Evolutionary conservation across 2,888 invertebrate genomes (phyloP), one percentile per base, ranked within the genome.

Genomic region (Thymelicus acteon): DNA sequence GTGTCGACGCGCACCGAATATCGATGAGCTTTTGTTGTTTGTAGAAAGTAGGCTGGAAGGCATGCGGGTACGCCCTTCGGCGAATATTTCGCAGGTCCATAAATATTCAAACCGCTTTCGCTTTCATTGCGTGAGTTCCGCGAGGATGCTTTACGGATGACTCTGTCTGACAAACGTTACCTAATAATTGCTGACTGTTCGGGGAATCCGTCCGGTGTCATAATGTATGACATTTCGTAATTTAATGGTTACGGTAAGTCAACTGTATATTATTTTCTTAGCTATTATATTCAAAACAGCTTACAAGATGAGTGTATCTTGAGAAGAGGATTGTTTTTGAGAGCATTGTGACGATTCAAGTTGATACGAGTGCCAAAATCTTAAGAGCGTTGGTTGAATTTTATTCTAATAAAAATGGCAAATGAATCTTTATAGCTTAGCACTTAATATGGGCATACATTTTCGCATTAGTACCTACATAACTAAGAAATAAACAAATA

Each of bases 61-160:
- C 84, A 92, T 92, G 87, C 92, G 92, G 93, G 92, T 86, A 89
- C 89, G 92, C 93, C 93, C 93, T 93, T 92, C 86, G 88, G 90
- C 89, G 87, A 89, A 91, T 89, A 91, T 89, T 92, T 90, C 89
- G 91, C 92, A 85, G 85, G 84, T 87, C 85, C 86, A 90, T 92
- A 91, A 91, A 92, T 90, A 91, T 90, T 90, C 85, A 87, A 82
- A 81, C 79, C 88, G 83, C 92, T 93, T 93, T 93, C 92, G 79
- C 89, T 92, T 93, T 90, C 90, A 87, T 88, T 89, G 87, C 87
- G 86, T 85, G 87, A 88, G 82, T 86, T 85, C 84, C 85, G 79
- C 80, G 76, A 81, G 80, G 74, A 72, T 69, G 71, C 73, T 77
- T 77, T 79, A 80, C 80, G 79, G 75, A 76, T 86, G 87, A 70